A percentile compares a stretch with the other conserved stretches of the same genome.
phyloP scores from a whole-genome alignment of 2,113 vertebrate genomes.

The Edolisoma coerulescens region DNA sequence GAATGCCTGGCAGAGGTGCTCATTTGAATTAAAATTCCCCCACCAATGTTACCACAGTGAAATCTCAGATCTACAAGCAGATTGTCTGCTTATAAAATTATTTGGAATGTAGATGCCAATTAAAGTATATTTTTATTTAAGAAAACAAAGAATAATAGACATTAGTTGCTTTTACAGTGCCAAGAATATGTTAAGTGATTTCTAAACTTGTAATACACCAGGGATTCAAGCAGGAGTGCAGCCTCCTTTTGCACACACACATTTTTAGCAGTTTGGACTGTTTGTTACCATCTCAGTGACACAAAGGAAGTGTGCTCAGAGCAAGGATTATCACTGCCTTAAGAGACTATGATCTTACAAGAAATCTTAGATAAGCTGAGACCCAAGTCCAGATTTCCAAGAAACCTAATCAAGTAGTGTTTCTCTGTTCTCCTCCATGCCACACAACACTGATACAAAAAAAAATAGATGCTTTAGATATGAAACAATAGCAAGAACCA shows the following conservation, averaged over 20 bases:
- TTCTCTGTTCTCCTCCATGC: neutral
- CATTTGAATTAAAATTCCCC: neutral
- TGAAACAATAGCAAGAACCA: neutral
- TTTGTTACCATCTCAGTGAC: neutral
- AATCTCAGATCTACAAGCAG: neutral
- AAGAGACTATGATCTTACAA: neutral
- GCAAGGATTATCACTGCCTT: neutral
- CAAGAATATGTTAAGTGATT: neutral
- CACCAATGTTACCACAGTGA: neutral
- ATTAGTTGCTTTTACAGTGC: neutral
- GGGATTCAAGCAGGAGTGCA: neutral
- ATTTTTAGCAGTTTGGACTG: neutral
- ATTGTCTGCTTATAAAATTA: neutral
- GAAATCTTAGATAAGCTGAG: neutral
- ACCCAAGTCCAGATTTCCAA: slow-evolving; percentile 7
- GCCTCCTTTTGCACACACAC: neutral
- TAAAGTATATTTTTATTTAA: neutral
- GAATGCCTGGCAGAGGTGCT: neutral
- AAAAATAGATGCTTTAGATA: neutral
- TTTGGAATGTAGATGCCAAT: neutral
- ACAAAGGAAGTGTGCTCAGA: neutral
- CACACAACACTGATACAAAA: neutral
- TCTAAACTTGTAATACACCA: neutral
- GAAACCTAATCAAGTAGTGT: slow-evolving; percentile 3
- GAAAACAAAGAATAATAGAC: neutral